Evolutionary conservation across 2,888 invertebrate genomes (phyloP), one percentile per base, ranked within the genome.

Genomic region (Aphodius granarius): DNA sequence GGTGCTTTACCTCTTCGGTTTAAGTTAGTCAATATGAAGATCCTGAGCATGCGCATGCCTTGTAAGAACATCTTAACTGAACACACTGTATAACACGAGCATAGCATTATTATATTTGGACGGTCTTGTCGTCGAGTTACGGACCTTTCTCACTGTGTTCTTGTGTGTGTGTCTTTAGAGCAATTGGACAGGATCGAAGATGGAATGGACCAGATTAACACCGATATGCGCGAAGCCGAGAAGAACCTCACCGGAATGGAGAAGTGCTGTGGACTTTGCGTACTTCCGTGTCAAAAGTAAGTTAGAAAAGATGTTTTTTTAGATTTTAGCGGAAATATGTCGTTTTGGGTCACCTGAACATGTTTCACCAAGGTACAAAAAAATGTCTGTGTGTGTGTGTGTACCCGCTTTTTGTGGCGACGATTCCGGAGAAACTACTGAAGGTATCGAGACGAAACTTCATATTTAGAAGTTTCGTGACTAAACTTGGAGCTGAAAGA

Each of bases 131-230:
- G 68, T 17, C 16, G 13, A 70, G 66, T 71, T 18, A 62, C 9
- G 13, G 66, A 22, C 19, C 18, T 71, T 73, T 18, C 19, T 64
- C 62, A 64, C 65, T 21, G 43, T 71, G 16, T 71, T 21, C 16
- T 73, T 21, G 72, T 21, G 72, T 75, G 66, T 19, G 22, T 20
- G 18, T 21, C 70, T 65, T 85, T 87, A 97, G 99, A 99, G 88
- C 99, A 99, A 96, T 91, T 99, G 93, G 99, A 99, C 89, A 94
- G 99, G 85, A 97, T 99, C 89, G 99, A 99, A 90, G 98, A 98
- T 90, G 99, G 99, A 65, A 98, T 99, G 97, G 99, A 99, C 89
- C 98, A 98, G 89, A 99, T 99, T 89, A 99, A 99, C 89, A 95
- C 97, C 80, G 99, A 99, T 88, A 99, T 99, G 99, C 94, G 94